Evolutionary conservation across 2,888 invertebrate species (phyloP).

Genomic region (Orthosia cruda): DNA sequence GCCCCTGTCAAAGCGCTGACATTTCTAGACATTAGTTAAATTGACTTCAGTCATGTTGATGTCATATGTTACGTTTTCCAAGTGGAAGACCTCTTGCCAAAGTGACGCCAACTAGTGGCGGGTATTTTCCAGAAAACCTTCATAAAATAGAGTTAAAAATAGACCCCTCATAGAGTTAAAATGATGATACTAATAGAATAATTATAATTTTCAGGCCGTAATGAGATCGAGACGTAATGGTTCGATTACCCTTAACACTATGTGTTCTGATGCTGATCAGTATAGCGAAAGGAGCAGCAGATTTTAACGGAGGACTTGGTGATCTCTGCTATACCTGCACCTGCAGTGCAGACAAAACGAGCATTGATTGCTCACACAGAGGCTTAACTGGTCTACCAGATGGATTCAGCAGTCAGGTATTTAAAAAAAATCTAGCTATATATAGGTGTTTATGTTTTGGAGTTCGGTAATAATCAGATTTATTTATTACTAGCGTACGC

Average conservation of each 20-base stretch:
- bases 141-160: no score
- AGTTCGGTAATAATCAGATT: no score
- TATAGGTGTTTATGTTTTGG: not conserved
- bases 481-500: no score
- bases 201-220: constrained; percentile 82
- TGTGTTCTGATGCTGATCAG: constrained; percentile 75
- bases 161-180: not conserved
- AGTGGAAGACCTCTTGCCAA: no score
- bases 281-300: constrained; percentile 74
- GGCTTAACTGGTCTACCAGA: constrained; percentile 87
- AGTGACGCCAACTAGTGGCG: no score
- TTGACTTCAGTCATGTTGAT: no score
- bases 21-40: no score
- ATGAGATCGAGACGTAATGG: constrained; percentile 86
- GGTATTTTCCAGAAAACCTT: no score
- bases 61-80: no score
- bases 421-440: constrained; percentile 3
- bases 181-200: no score
- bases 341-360: constrained; percentile 80
- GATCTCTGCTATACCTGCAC: constrained; percentile 83
- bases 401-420: constrained; percentile 83
- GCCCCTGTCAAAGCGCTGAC: no score
- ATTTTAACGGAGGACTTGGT: constrained; percentile 77
- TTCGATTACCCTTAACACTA: constrained; percentile 72
- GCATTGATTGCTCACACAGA: constrained; percentile 86